Percentiles rank a stretch among this genome's conserved stretches.
Evolutionary conservation across 2,888 invertebrate species (phyloP).

Genomic region (Drosophila nr. perissopoda): DNA sequence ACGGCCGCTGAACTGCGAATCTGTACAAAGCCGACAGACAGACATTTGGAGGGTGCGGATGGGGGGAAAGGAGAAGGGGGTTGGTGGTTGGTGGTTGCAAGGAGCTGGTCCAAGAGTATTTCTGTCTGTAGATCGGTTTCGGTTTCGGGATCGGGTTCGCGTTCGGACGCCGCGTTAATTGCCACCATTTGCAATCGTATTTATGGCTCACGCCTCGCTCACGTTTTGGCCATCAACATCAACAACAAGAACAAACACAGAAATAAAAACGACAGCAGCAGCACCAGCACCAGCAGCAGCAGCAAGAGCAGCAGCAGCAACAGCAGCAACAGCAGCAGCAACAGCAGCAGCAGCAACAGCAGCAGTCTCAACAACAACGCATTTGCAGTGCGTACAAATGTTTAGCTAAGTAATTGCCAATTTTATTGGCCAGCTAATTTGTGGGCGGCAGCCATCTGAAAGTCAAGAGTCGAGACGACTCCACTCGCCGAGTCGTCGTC

Average conservation of each 20-base stretch:
- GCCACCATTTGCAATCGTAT: slow-evolving; percentile 77
- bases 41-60: neutral
- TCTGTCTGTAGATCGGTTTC: slow-evolving; percentile 38
- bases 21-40: neutral
- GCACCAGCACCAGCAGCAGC: slow-evolving; percentile 47
- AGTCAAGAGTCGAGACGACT: slow-evolving; percentile 47
- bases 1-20: slow-evolving; percentile 54
- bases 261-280: slow-evolving; percentile 31
- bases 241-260: slow-evolving; percentile 36
- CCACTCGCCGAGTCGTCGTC: neutral
- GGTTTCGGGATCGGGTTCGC: slow-evolving; percentile 41
- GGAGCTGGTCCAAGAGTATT: slow-evolving; percentile 34
- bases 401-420: slow-evolving; percentile 70
- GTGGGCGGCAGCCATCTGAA: slow-evolving; percentile 63
- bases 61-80: neutral
- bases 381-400: slow-evolving; percentile 73
- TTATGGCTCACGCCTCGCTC: slow-evolving; percentile 78
- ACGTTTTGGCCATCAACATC: slow-evolving; percentile 73
- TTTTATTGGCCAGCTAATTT: slow-evolving; percentile 72
- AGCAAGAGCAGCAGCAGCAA: slow-evolving; percentile 29
- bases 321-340: slow-evolving; percentile 21
- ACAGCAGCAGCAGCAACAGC: slow-evolving; percentile 3
- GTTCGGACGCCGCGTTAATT: slow-evolving; percentile 59
- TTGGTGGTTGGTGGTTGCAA: neutral
- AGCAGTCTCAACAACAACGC: slow-evolving; percentile 31